Evolutionary conservation across 1,140 invertebrate genomes (phyloP), one percentile per base, ranked within the genome.

Genomic region (Leptinotarsa undecemlineata): DNA sequence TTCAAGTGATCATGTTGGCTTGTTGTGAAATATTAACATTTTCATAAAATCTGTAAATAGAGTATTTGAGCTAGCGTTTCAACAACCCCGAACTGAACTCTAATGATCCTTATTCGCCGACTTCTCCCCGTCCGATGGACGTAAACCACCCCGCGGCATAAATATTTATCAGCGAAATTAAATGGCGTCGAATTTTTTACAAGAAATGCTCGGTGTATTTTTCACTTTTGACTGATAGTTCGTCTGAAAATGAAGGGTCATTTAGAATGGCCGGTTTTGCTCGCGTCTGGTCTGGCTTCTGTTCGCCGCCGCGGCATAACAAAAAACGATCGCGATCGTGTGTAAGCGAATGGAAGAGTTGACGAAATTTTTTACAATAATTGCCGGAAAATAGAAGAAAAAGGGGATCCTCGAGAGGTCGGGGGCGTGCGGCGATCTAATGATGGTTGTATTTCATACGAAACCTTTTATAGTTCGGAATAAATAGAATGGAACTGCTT

Each of bases 161-260:
- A 57, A 57, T 57, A 57, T 57, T 57, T 57, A 57, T 57, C 51
- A 57, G 51, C 51, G n/a, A 57, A 57, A 57, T 57, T 57, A 57
- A 57, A 57, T 57, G 15, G 51, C 51, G 15, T 19, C 15, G n/a
- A 57, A 57, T 57, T 17, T 57, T 57, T 57, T 57, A 57, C 17
- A 57, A 57, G 51, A 19, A 57, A 57, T 57, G n/a, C n/a, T 57
- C 51, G 15, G 51, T 57, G 51, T 57, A 19, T 19, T 57, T 57
- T 57, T 57, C 51, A 57, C 51, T 15, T 57, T 57, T 57, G 51
- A 57, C 51, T 57, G 51, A 57, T 57, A 57, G 51, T 57, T 57
- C 17, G 15, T 19, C 51, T 57, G 51, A 57, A 57, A 57, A 57
- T 57, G 51, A 57, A 57, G 51, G 51, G 51, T 19, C n/a, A 57